phyloP scores from a whole-genome alignment of 2,888 invertebrate genomes.

The Ectobius pallidus region DNA sequence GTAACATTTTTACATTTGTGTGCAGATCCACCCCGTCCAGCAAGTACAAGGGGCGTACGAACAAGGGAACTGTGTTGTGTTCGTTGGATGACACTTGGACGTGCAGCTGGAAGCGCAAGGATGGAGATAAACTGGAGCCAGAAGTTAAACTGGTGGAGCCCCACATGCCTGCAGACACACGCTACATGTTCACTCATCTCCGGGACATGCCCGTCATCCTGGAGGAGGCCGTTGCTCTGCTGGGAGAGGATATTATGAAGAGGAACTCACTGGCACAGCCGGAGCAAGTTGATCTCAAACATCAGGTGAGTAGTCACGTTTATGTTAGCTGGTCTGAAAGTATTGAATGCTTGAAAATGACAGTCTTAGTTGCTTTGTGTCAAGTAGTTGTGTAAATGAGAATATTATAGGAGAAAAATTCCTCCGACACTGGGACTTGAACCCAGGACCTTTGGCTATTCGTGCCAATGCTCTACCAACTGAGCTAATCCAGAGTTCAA shows the following conservation, averaged over 20 bases:
- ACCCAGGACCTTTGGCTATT: too few species aligned
- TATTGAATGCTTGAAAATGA: too few species aligned
- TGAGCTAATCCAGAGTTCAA: too few species aligned
- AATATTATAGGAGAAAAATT: too few species aligned
- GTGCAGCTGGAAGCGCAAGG: not conserved
- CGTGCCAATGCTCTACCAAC: too few species aligned
- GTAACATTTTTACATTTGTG: too few species aligned
- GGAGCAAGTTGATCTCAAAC: slow-evolving; percentile 44
- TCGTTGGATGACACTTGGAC: not conserved
- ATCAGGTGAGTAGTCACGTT: slow-evolving; percentile 41
- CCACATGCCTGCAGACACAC: slow-evolving; percentile 41
- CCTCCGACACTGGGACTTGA: too few species aligned
- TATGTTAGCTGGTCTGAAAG: too few species aligned
- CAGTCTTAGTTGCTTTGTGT: too few species aligned
- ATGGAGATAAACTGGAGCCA: not conserved
- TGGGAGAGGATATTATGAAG: slow-evolving; percentile 50
- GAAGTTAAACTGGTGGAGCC: not conserved
- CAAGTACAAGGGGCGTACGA: slow-evolving; percentile 55
- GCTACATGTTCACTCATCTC: slow-evolving; percentile 62
- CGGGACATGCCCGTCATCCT: slow-evolving; percentile 55
- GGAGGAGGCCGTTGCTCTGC: slow-evolving; percentile 53
- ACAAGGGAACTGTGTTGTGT: slow-evolving; percentile 62
- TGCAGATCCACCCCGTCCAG: slow-evolving; percentile 51
- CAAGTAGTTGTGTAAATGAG: too few species aligned
- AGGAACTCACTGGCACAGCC: slow-evolving; percentile 51